These are phyloP conservation scores for Sternarchorhynchus goeldii DNA, from an alignment of 2,797 vertebrate genomes.

Conservation along the genomic window DNA sequence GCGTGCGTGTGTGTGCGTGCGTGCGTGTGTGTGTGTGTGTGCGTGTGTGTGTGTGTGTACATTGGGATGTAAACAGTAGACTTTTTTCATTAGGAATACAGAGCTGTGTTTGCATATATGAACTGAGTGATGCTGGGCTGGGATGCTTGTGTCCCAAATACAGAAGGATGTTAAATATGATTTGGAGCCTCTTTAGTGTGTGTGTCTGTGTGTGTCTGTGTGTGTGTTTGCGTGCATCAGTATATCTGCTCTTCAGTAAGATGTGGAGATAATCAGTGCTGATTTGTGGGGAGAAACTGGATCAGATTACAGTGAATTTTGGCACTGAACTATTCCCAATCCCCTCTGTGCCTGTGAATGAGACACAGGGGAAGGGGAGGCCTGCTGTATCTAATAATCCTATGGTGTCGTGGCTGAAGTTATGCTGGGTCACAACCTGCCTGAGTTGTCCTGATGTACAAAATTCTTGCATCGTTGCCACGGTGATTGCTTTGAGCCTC, in stretches of 20 bases:
- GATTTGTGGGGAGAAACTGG: slow-evolving; percentile 56
- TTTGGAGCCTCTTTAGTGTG: background rate
- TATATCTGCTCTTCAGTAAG: slow-evolving; percentile 39
- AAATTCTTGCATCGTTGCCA: slow-evolving; percentile 28
- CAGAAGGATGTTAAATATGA: no score
- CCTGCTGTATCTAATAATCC: slow-evolving; percentile 4
- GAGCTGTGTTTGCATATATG: no score
- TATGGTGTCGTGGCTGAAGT: slow-evolving; percentile 16
- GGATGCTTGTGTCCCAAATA: no score
- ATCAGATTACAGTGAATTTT: slow-evolving; percentile 61
- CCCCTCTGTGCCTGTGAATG: slow-evolving; percentile 27
- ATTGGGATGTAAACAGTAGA: no score
- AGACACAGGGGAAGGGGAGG: background rate
- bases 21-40: slow-evolving; percentile 20
- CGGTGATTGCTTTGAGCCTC: slow-evolving; percentile 1
- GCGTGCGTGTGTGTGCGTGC: slow-evolving; percentile 26
- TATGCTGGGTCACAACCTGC: background rate
- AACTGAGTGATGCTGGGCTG: no score
- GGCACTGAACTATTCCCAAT: slow-evolving; percentile 52
- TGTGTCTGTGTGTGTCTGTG: slow-evolving; percentile 25
- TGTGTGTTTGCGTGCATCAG: slow-evolving; percentile 26
- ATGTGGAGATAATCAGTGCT: slow-evolving; percentile 50
- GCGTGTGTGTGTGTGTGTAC: slow-evolving; percentile 30
- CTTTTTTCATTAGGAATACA: slow-evolving; percentile 4
- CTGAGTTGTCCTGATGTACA: slow-evolving; percentile 20